Conservation (phyloP, 2,113 vertebrate genomes). For the Holacanthus passer region DNA sequence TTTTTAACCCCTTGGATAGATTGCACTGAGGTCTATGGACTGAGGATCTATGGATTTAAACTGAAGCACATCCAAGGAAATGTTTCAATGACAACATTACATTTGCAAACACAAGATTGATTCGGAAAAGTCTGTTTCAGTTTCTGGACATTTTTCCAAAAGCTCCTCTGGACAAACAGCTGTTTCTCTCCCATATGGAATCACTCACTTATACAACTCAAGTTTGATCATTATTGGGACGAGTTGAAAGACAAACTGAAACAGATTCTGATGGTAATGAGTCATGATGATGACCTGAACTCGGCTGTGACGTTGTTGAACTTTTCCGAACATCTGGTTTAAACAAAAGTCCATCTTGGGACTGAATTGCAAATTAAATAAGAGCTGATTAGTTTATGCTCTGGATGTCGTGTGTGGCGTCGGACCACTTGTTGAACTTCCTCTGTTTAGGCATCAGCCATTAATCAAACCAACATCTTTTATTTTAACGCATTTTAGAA, state of each 20-base stretch:
- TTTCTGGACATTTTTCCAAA: constrained; percentile 1
- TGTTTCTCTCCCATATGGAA: not conserved
- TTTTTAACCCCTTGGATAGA: not conserved
- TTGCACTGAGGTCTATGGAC: not conserved
- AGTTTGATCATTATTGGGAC: constrained; percentile 24
- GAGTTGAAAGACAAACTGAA: constrained; percentile 46
- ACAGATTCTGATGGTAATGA: constrained; percentile 19
- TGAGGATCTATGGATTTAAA: too few relatives aligned
- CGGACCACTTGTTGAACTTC: constrained; percentile 18
- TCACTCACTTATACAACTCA: not conserved
- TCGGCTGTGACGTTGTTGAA: not conserved
- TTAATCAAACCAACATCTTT: constrained; percentile 8
- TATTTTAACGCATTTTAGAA: not conserved
- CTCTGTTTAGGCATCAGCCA: not conserved
- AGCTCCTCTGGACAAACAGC: not conserved
- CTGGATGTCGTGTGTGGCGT: not conserved
- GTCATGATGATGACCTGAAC: not conserved
- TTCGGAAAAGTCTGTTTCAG: not conserved
- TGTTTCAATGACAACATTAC: not conserved
- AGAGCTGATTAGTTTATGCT: constrained; percentile 39
- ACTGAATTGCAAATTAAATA: constrained; percentile 20
- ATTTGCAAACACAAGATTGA: not conserved
- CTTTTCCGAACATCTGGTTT: constrained; percentile 40
- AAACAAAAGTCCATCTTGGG: constrained; percentile 5
- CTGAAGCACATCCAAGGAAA: too few relatives aligned